phyloP scores from a whole-genome alignment of 2,113 vertebrate genomes.

The Antennarius striatus region DNA sequence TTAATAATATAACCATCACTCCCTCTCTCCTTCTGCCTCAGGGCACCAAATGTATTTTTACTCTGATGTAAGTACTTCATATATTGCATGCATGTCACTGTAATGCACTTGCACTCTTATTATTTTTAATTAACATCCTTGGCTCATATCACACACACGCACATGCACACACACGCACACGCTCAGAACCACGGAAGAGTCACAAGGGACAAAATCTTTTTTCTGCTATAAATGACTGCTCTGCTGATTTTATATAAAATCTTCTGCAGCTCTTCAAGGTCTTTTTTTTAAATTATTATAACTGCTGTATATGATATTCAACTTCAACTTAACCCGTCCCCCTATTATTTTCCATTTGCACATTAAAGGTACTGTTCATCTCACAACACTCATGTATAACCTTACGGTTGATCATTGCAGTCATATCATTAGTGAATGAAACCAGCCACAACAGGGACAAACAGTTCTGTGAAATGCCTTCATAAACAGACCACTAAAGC shows the following conservation, averaged over 20 bases:
- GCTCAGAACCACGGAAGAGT: no score
- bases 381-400: background rate
- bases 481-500: slow-evolving; percentile 28
- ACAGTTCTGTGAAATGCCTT: slow-evolving; percentile 23
- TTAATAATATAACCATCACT: no score
- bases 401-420: slow-evolving; percentile 36
- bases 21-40: background rate
- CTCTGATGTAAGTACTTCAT: background rate
- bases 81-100: background rate
- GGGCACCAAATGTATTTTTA: background rate
- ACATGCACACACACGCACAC: no score
- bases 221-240: no score
- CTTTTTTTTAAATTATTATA: no score
- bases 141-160: background rate
- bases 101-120: background rate
- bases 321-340: no score
- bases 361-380: no score
- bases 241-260: no score
- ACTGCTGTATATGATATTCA: no score
- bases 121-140: background rate
- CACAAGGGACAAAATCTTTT: no score
- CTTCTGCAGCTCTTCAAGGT: no score
- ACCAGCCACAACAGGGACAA: slow-evolving; percentile 24
- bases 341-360: no score
- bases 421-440: slow-evolving; percentile 34